Percentiles rank a stretch among this genome's conserved stretches.
These are phyloP conservation scores for Calameuta idolon DNA, from an alignment of 2,888 invertebrate species.

Conservation along the genomic window DNA sequence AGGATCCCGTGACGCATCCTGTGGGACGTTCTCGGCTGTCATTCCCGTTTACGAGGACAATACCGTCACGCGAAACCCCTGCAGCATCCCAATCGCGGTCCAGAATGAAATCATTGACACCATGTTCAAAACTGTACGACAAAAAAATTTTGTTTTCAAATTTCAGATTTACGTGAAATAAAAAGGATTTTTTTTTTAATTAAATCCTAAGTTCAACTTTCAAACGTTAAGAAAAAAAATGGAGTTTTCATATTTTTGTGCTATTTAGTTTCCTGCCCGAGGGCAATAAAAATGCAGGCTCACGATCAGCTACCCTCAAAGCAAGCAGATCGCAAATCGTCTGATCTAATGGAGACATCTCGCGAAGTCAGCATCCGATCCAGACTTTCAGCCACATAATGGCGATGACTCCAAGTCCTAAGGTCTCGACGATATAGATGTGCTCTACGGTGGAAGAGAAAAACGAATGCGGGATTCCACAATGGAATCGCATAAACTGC, in stretches of 20 bases:
- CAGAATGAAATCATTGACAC: not conserved
- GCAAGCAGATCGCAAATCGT: slow-evolving; percentile 2
- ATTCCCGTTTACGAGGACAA: slow-evolving; percentile 50
- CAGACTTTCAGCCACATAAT: slow-evolving; percentile 25
- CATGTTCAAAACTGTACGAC: too few relatives aligned
- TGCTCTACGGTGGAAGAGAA: slow-evolving; percentile 21
- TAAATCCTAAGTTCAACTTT: too few relatives aligned
- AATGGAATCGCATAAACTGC: slow-evolving; percentile 61
- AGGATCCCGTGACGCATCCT: slow-evolving; percentile 55
- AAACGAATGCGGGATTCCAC: slow-evolving; percentile 33
- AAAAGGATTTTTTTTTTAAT: too few relatives aligned
- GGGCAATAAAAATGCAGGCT: not conserved
- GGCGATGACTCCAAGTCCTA: slow-evolving; percentile 20
- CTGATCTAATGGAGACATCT: slow-evolving; percentile 30
- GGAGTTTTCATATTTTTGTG: too few relatives aligned
- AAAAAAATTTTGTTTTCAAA: too few relatives aligned
- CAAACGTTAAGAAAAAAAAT: not conserved
- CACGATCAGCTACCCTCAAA: slow-evolving; percentile 1
- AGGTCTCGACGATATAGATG: slow-evolving; percentile 21
- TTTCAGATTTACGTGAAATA: too few relatives aligned
- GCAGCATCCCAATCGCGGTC: slow-evolving; percentile 16
- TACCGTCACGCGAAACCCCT: slow-evolving; percentile 50
- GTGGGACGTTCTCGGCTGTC: slow-evolving; percentile 54
- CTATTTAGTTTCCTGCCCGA: too few relatives aligned
- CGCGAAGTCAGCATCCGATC: slow-evolving; percentile 26